Percentiles rank a stretch among this genome's conserved stretches.
These are phyloP conservation scores for Erinaceus europaeus DNA, from an alignment of 2,113 vertebrate species.

Conservation along the genomic window DNA sequence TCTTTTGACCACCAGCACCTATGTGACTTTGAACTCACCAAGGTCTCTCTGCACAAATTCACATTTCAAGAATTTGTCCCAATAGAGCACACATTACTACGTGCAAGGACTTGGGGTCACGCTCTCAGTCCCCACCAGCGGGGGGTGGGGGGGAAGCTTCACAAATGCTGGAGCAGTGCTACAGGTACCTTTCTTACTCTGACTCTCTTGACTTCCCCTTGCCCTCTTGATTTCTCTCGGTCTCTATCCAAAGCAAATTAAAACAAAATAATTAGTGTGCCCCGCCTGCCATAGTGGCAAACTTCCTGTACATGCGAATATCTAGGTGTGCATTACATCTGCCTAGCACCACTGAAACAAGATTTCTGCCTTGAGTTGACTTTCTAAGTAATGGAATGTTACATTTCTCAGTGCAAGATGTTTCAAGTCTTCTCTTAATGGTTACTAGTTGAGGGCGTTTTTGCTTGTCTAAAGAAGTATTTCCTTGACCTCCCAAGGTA, in stretches of 20 bases:
- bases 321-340: neutral
- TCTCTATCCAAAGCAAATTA: too few relatives aligned
- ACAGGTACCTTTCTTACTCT: too few relatives aligned
- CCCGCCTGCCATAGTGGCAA: fast-evolving
- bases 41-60: neutral
- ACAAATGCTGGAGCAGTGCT: too few relatives aligned
- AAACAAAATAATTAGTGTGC: too few relatives aligned
- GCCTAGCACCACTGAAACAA: neutral
- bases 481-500: neutral
- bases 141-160: too few relatives aligned
- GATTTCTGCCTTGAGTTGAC: neutral
- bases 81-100: too few relatives aligned
- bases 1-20: too few relatives aligned
- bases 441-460: neutral
- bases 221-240: too few relatives aligned
- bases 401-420: neutral
- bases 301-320: fast-evolving
- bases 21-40: too few relatives aligned
- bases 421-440: neutral
- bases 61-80: neutral
- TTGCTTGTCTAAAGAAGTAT: neutral
- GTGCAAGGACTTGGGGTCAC: too few relatives aligned
- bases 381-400: neutral
- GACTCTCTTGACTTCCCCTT: too few relatives aligned
- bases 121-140: too few relatives aligned